Evolutionary conservation across 2,888 invertebrate genomes (phyloP), one percentile per base, ranked within the genome.

Genomic region (Polyommatus icarus): DNA sequence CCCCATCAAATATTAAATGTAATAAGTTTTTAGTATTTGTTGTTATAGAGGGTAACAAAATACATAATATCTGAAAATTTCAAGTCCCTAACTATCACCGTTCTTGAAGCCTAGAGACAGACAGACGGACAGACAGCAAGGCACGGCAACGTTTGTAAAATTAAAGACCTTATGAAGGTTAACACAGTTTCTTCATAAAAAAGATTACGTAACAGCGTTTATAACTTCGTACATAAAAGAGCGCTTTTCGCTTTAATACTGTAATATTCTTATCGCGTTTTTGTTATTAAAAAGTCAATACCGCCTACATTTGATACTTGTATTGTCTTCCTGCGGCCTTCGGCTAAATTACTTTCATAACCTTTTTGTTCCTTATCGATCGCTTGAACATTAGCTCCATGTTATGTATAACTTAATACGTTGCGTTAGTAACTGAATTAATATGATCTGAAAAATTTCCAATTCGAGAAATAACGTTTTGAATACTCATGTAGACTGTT

Each of bases 331-430:
- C 61, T 24, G 61, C 61, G 29, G 29, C 67, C 29, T 67, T 67
- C 67, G 29, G 67, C 67, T 67, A 67, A 67, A 67, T 67, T 67
- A 67, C 67, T 67, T 67, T 67, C 67, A 18, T 67, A 29, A 67
- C 67, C 29, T 29, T 67, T 29, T 67, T 67, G 29, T 32, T 67
- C 15, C 18, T 32, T 67, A 67, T 67, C 67, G 67, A 67, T 67
- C 67, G 67, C 67, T 67, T 67, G 18, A 67, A 18, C 29, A 67
- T 29, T 15, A 24, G 15, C 29, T 67, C 7, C 6, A 32, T 29
- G 15, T 29, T 5, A 67, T 2, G 12, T 67, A 7, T 18, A 67
- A 29, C 12, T 67, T 67, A 67, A 24, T 61, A 61, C n/a, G n/a
- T n/a, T n/a, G n/a, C 36, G 7, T 32, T 7, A 29, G 46, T 7